Evolutionary conservation across 2,113 vertebrate genomes (phyloP).

Genomic region (Phrynocephalus versicolor): DNA sequence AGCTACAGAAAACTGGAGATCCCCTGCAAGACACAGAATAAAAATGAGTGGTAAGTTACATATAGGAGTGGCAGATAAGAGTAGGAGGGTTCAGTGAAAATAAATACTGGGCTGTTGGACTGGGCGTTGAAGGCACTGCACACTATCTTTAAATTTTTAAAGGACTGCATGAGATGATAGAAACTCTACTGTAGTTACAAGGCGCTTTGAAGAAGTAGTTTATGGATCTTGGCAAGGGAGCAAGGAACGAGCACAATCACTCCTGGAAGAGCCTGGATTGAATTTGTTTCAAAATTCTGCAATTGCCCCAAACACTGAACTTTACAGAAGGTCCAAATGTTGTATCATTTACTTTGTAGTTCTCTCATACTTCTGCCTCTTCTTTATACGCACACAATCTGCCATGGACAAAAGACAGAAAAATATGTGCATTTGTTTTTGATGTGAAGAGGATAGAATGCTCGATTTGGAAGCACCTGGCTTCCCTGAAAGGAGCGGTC

Average conservation of each 20-base stretch:
- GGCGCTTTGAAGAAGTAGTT: not conserved
- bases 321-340: no score
- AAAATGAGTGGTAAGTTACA: not conserved
- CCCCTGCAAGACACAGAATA: slow-evolving; percentile 74
- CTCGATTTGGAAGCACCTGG: not conserved
- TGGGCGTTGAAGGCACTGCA: not conserved
- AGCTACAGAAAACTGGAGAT: slow-evolving; percentile 96
- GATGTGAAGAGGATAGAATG: not conserved
- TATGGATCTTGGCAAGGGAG: not conserved
- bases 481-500: not conserved
- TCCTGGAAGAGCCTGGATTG: not conserved
- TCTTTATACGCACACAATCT: no score
- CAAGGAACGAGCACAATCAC: not conserved
- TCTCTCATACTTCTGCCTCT: no score
- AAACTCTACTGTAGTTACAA: not conserved
- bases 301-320: no score
- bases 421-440: not conserved
- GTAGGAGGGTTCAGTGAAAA: not conserved
- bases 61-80: not conserved
- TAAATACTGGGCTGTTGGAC: not conserved
- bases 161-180: not conserved
- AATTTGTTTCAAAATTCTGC: no score
- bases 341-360: no score
- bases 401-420: not conserved
- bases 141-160: not conserved